Evolutionary conservation across 1,140 invertebrate genomes (phyloP), one percentile per base, ranked within the genome.

Genomic region (Diorhabda carinulata): DNA sequence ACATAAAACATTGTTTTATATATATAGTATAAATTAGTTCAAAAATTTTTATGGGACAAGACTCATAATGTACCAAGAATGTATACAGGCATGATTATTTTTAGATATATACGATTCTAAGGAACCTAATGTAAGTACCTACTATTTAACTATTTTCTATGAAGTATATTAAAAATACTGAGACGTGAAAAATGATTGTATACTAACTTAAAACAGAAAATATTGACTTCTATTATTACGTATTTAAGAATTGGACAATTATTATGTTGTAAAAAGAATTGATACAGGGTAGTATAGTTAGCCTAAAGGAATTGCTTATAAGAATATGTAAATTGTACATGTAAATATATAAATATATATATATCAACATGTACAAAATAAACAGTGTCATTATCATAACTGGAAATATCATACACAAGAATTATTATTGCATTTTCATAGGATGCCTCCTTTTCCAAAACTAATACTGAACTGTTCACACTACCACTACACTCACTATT

Each of bases 51-150:
- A 52, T 61, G 61, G 59, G 66, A 68, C 47, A 52, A n/a, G 47
- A 66, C 68, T 68, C 70, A 69, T 69, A 71, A 67, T 71, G 72
- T 73, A 73, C 72, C 72, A 73, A 73, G 70, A 60, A 61, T 70
- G 70, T 72, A 73, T 72, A 73, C 72, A 73, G 72, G 72, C 72
- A 73, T 73, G 67, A 66, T 65, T 73, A 73, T 73, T 71, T 71
- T 73, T 72, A 73, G 72, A 73, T 62, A 73, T 73, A 71, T 69
- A 71, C 68, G 42, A 64, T 56, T 57, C 52, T 64, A 40, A 64
- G n/a, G 41, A 8, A 52, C 9, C 41, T 52, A 64, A 41, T 56
- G 52, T 64, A 64, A 57, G 44, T 45, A 64, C 43, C 45, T 71
- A 61, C 45, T 71, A 61, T 62, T 69, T 68, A 72, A 56, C 67